Conservation (phyloP, 2,113 vertebrate genomes). For the Eurypyga helias region DNA sequence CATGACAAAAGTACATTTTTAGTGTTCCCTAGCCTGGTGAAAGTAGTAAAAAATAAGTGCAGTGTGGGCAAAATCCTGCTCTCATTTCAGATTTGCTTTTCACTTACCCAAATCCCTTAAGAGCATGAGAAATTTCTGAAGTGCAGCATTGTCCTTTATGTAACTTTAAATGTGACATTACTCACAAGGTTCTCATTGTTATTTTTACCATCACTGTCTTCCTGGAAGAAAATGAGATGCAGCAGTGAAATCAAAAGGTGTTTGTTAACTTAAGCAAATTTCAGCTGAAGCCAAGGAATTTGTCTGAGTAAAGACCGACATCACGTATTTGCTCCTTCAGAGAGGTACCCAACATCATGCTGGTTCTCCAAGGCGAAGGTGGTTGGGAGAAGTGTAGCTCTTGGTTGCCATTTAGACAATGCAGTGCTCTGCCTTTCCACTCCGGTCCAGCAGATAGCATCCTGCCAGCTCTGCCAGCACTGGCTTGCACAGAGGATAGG, state of each 20-base stretch:
- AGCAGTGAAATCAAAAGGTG: not conserved
- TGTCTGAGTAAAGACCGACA: not conserved
- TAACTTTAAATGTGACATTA: not conserved
- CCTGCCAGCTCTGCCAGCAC: not conserved
- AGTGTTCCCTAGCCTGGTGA: not conserved
- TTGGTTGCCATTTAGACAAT: not conserved
- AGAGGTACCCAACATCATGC: not conserved
- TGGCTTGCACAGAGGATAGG: not conserved
- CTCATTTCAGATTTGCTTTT: not conserved
- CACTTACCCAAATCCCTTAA: not conserved
- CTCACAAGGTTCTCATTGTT: not conserved
- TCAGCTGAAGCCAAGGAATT: not conserved
- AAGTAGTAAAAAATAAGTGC: not conserved
- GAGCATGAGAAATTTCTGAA: not conserved
- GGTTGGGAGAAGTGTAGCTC: not conserved
- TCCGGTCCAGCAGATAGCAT: not conserved
- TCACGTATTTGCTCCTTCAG: not conserved
- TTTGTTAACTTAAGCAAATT: not conserved
- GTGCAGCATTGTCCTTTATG: not conserved
- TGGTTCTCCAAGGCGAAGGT: not conserved
- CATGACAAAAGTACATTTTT: not conserved
- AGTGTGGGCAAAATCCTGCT: not conserved
- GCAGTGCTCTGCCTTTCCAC: not conserved
- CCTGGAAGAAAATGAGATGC: not conserved
- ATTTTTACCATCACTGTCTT: not conserved